Conservation (phyloP, 2,888 invertebrate genomes). For the Tetranychus piercei region DNA sequence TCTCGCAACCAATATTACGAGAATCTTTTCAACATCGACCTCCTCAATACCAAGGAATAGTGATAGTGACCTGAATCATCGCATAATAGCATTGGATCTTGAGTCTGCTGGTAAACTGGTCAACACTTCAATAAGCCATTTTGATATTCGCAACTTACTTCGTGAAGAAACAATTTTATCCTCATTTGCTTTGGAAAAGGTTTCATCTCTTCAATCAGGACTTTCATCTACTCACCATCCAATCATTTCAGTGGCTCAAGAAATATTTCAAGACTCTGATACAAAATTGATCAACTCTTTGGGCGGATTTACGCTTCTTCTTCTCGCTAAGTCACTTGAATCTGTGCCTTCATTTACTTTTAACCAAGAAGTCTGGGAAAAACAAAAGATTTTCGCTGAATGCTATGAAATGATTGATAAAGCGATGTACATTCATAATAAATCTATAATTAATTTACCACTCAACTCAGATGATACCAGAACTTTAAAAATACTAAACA, state of each 20-base stretch:
- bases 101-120: constrained; percentile 9
- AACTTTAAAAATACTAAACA: not conserved
- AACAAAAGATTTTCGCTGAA: constrained; percentile 16
- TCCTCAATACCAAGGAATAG: not conserved
- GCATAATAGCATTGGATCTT: not conserved
- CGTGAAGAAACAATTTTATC: constrained; percentile 12
- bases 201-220: not conserved
- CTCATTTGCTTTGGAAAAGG: constrained; percentile 11
- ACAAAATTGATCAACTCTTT: not conserved
- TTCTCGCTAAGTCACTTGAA: constrained; percentile 14
- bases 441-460: constrained; percentile 14
- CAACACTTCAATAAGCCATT: constrained; percentile 5
- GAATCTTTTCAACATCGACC: not conserved
- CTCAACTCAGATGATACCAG: not conserved
- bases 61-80: not conserved
- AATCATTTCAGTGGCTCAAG: constrained; percentile 12
- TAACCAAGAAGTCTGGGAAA: constrained; percentile 1
- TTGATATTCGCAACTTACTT: constrained; percentile 11
- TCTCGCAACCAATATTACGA: not conserved
- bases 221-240: constrained; percentile 12
- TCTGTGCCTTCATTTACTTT: constrained; percentile 13
- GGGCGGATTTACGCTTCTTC: constrained; percentile 10
- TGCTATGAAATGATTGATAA: constrained; percentile 18
- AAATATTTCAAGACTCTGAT: constrained; percentile 12
- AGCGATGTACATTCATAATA: constrained; percentile 16